phyloP scores from a whole-genome alignment of 2,113 vertebrate genomes.

The Chloroceryle aenea region DNA sequence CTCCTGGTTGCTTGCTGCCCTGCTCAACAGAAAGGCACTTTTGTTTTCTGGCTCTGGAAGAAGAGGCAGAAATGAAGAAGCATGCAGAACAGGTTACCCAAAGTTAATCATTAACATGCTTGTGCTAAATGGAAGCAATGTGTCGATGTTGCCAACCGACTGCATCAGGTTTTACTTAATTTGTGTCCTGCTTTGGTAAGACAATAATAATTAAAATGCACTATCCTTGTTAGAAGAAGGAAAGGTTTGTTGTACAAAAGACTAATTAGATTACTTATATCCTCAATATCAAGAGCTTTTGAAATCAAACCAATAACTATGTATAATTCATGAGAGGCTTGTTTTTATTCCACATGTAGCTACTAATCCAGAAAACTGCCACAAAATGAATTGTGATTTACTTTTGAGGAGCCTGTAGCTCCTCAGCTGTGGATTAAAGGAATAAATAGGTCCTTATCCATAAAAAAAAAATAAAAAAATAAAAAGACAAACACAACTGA shows the following conservation, averaged over 20 bases:
- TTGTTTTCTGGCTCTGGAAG: neutral
- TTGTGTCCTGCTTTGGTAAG: neutral
- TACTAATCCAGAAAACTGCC: neutral
- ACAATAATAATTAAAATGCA: neutral
- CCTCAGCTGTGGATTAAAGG: neutral
- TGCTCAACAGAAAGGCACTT: neutral
- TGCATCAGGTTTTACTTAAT: neutral
- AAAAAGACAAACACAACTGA: neutral
- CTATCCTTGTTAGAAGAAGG: neutral
- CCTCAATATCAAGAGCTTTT: neutral
- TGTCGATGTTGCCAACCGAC: neutral
- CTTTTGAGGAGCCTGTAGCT: neutral
- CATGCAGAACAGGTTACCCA: neutral
- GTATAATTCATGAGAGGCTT: neutral
- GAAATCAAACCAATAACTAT: constrained; percentile 11
- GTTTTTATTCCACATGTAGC: neutral
- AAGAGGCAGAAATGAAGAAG: neutral
- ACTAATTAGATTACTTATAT: neutral
- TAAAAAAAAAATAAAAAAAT: too few relatives aligned
- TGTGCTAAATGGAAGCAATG: neutral
- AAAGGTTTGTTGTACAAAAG: neutral
- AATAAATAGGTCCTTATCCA: neutral
- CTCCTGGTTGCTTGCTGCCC: neutral
- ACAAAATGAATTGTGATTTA: neutral
- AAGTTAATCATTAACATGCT: neutral